These are phyloP conservation scores for Oreonectes daqikongensis DNA, from an alignment of 2,797 vertebrate species.

Conservation along the genomic window DNA sequence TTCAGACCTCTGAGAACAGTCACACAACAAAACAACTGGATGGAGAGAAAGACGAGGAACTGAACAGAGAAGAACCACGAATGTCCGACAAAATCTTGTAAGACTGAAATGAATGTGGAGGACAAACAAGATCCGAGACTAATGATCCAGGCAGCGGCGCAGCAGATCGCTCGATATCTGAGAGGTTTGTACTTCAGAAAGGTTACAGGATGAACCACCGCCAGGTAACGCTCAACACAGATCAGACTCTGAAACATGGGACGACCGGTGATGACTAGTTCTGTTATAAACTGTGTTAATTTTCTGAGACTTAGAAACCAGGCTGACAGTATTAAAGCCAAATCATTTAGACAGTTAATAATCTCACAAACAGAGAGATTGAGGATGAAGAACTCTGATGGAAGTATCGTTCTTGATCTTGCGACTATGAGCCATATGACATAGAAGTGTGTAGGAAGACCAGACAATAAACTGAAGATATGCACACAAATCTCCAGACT, in stretches of 20 bases:
- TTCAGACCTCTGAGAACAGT: background rate
- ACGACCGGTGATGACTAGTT: background rate
- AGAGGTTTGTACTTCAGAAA: slow-evolving; percentile 3
- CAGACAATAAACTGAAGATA: background rate
- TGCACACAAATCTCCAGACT: background rate
- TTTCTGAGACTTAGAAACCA: background rate
- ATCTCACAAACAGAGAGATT: slow-evolving; percentile 1
- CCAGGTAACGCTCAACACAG: background rate
- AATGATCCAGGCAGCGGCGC: background rate
- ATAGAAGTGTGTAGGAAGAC: background rate
- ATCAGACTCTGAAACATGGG: slow-evolving; percentile 1
- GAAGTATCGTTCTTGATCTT: background rate
- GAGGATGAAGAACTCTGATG: slow-evolving; percentile 9
- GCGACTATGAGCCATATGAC: slow-evolving; percentile 2
- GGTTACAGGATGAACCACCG: background rate
- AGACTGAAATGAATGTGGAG: background rate
- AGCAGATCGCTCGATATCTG: background rate
- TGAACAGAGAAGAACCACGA: background rate
- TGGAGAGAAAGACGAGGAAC: background rate
- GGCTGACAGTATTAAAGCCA: background rate
- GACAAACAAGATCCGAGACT: background rate
- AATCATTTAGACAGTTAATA: background rate
- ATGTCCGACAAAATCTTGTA: background rate
- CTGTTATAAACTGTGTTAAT: background rate
- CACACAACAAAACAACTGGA: background rate